Base-by-base conservation (phyloP, 2,113 vertebrate genomes). In the Hipposideros armiger region DNA sequence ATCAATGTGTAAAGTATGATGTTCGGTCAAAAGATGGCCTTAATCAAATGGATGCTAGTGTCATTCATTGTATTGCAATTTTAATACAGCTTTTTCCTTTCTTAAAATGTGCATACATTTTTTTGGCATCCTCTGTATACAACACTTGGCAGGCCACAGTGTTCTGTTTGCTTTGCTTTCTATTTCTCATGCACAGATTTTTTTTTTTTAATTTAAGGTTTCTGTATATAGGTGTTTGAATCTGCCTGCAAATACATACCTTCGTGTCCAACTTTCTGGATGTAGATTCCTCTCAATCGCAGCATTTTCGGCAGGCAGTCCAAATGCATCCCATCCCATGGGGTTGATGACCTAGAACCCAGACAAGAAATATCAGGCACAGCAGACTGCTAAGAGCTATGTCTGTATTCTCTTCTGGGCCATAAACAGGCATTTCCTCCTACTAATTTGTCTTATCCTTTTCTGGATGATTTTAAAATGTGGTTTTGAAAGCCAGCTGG, bases 251-350 rank as follows among this genome's bases (percentile, higher is more conserved):
- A 67, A 87, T 11, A 95, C 32, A 4, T 97, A 99, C 99, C 99
- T 99, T 78, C 98, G 98, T 0, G 99, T 99, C 99, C 99, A 99
- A 42, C 98, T 98, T 94, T 99, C 99, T 19, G 99, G 99, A 96
- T 99, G 99, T 1, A 99, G 98, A 2, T 98, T 98, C 94, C 98
- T 99, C 93, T 99, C 99, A 17, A 99, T 99, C 11, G 99, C 99
- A 26, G 99, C 99, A 26, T 99, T 99, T 98, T 99, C 99, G 2
- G 99, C 99, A 64, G 99, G 99, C 54, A 99, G 98, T 36, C 99
- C 99, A 88, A 99, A 99, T 0, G 99, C 99, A 9, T 99, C 99
- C 99, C 99, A 99, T 30, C 99, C 99, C 99, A 99, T 99, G 3
- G 99, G 99, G 98, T 99, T 99, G 93, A 99, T 98, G 89, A 99